Base-by-base conservation (phyloP, 2,888 invertebrate species). In the Cheilosia vernalis region DNA sequence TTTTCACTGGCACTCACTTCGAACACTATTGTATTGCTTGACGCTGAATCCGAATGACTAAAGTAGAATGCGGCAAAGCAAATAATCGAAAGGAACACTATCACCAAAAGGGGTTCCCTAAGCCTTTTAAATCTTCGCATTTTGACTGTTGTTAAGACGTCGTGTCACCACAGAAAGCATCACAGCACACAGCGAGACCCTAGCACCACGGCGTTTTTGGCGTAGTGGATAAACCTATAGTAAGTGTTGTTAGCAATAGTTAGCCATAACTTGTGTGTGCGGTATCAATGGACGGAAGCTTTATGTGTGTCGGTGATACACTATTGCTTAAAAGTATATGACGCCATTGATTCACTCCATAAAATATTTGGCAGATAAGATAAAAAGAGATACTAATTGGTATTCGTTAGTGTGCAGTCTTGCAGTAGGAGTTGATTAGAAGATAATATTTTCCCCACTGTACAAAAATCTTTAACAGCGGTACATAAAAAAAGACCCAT, bases 121-220 rank as follows among this genome's bases (percentile, higher is more conserved):
- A 37, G 27, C 55, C 44, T 61, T 55, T 61, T 61, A 15, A 55
- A 63, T 51, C 37, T 42, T 51, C 78, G 77, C 66, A 66, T 72
- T n/a, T 17, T 66, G 47, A 19, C 10, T n/a, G 13, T 15, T 27
- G n/a, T 21, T 42, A 49, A 2, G 40, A 21, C 51, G 53, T 27
- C 40, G 19, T 27, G 40, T 30, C 40, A 15, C 30, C 21, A 33
- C 19, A 19, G 17, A 24, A 74, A 44, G 24, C 24, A 37, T 47
- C 58, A 58, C 21, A 51, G 53, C 67, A 30, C 40, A 19, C 27
- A 27, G 19, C 24, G 13, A 53, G 63, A 61, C 53, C 30, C 13
- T 37, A 55, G 21, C 63, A 33, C 44, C 53, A 27, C 19, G 33
- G 51, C 40, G 58, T 37, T 1, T 7, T 4, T 58, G 60, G n/a